Evolutionary conservation across 2,888 invertebrate genomes (phyloP).

Genomic region (Cryptocheilus praepositus): DNA sequence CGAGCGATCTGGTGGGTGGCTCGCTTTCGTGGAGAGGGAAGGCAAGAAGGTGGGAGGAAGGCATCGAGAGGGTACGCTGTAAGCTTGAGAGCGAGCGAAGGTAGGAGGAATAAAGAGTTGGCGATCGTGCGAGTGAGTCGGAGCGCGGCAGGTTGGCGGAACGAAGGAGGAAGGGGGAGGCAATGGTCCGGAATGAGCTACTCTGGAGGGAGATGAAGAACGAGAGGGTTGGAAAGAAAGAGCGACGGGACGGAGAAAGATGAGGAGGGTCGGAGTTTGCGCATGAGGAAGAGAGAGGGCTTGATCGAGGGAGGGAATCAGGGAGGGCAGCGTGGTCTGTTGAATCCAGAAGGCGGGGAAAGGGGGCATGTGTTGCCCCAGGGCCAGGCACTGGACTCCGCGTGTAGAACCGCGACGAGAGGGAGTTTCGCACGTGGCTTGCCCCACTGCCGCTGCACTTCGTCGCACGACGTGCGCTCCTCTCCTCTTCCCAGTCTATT

Average conservation of each 20-base stretch:
- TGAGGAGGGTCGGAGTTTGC: neutral
- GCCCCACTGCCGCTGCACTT: slow-evolving; percentile 35
- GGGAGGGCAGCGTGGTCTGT: slow-evolving; percentile 42
- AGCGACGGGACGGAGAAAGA: slow-evolving; percentile 18
- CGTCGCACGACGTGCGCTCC: neutral
- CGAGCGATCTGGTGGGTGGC: slow-evolving; percentile 51
- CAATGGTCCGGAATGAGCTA: slow-evolving; percentile 37
- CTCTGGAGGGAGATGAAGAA: slow-evolving; percentile 23
- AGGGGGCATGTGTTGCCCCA: slow-evolving; percentile 40
- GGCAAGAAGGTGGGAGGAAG: slow-evolving; percentile 28
- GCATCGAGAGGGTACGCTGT: slow-evolving; percentile 20
- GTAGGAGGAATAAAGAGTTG: slow-evolving; percentile 24
- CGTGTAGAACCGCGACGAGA: slow-evolving; percentile 19
- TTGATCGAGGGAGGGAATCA: slow-evolving; percentile 41
- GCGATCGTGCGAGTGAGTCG: slow-evolving; percentile 16
- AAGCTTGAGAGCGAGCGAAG: slow-evolving; percentile 13
- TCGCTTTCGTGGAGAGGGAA: slow-evolving; percentile 32
- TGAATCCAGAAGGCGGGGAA: slow-evolving; percentile 41
- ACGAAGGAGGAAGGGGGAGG: slow-evolving; percentile 22
- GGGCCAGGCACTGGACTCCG: slow-evolving; percentile 45
- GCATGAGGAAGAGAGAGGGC: slow-evolving; percentile 8
- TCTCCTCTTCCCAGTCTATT: slow-evolving; percentile 17
- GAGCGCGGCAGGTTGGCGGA: slow-evolving; percentile 4
- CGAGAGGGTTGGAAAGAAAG: slow-evolving; percentile 19
- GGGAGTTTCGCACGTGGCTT: slow-evolving; percentile 51